These are phyloP conservation scores for Leptopilina myrica DNA, from an alignment of 2,888 invertebrate genomes.

Conservation along the genomic window DNA sequence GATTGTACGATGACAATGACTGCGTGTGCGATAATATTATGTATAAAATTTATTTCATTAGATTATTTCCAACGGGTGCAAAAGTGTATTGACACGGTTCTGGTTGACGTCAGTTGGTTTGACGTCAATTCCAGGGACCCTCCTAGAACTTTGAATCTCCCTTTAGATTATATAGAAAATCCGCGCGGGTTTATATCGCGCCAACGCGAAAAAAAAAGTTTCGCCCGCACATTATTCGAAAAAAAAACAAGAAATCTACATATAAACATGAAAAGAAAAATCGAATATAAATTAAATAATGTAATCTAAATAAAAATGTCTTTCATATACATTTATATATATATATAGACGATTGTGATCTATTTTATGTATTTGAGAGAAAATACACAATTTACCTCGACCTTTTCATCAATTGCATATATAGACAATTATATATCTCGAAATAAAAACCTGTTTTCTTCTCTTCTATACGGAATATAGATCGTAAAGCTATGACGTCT, in stretches of 20 bases:
- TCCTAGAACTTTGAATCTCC: conserved; percentile 33
- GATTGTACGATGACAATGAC: not conserved
- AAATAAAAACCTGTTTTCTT: not conserved
- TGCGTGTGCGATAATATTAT: not conserved
- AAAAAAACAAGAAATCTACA: not conserved
- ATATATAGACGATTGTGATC: not conserved
- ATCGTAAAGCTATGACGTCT: conserved; percentile 31
- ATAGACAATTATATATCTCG: not conserved
- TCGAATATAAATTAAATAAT: conserved; percentile 20
- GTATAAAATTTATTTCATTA: conserved; percentile 4
- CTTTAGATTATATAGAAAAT: not conserved
- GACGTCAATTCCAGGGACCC: conserved; percentile 35
- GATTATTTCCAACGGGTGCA: conserved; percentile 12
- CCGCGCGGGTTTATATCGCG: conserved; percentile 14
- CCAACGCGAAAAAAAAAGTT: conserved; percentile 4
- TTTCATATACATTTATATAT: too few species aligned
- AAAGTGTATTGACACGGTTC: conserved; percentile 21
- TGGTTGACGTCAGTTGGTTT: conserved; percentile 35
- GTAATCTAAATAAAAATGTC: conserved; percentile 1
- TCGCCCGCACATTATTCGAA: conserved; percentile 13
- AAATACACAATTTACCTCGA: conserved; percentile 6
- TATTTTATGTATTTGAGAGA: not conserved
- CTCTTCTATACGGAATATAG: conserved; percentile 27
- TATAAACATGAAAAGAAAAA: not conserved
- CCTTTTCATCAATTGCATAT: not conserved